Conservation (phyloP, 2,888 invertebrate species). For the Lepidocyrtinus sp. region DNA sequence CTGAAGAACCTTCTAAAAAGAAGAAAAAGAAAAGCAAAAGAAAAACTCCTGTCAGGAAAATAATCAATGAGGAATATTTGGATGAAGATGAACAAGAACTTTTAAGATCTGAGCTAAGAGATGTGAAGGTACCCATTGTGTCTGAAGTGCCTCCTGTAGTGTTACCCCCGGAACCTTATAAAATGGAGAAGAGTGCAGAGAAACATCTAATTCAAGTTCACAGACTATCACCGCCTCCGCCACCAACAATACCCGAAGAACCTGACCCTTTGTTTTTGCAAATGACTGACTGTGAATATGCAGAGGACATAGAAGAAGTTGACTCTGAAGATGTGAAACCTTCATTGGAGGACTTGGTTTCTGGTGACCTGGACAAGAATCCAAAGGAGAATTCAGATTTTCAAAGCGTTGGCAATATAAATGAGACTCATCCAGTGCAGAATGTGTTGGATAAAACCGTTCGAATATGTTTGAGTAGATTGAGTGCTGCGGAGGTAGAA, state of each 20-base stretch:
- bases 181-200: background rate
- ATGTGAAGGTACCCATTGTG: constrained; percentile 6
- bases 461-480: background rate
- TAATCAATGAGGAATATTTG: background rate
- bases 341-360: too few species aligned
- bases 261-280: constrained; percentile 79
- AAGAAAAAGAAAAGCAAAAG: background rate
- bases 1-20: background rate
- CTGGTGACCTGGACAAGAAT: too few species aligned
- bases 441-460: background rate
- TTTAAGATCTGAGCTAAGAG: background rate
- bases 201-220: constrained; percentile 28
- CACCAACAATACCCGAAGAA: background rate
- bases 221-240: constrained; percentile 8
- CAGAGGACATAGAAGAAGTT: background rate
- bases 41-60: background rate
- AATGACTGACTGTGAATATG: background rate
- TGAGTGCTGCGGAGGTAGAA: background rate
- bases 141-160: background rate
- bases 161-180: constrained; percentile 26
- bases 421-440: background rate
- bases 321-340: background rate
- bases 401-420: background rate
- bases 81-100: constrained; percentile 16
- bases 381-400: background rate